Base-by-base conservation (phyloP, 1,140 invertebrate genomes). In the Atopsyche davidsoni region DNA sequence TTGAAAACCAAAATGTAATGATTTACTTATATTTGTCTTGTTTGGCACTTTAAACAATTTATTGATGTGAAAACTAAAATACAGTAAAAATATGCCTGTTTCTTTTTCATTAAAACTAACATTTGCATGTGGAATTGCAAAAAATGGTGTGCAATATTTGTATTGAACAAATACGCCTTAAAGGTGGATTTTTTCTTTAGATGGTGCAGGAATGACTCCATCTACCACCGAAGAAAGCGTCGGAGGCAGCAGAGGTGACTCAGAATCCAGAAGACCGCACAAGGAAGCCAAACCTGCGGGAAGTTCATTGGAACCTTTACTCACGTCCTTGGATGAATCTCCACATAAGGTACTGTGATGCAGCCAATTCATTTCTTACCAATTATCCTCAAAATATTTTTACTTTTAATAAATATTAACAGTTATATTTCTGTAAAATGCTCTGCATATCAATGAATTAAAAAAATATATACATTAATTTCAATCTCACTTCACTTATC, bases 141-240 rank as follows among this genome's bases (percentile, higher is more conserved):
- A n/a, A n/a, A n/a, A n/a, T n/a, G n/a, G n/a, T n/a, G n/a, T n/a
- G n/a, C n/a, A n/a, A n/a, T n/a, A n/a, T n/a, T n/a, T n/a, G n/a
- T n/a, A n/a, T n/a, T n/a, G n/a, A n/a, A n/a, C n/a, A n/a, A n/a
- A n/a, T n/a, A n/a, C n/a, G n/a, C n/a, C n/a, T n/a, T n/a, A n/a
- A n/a, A n/a, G n/a, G n/a, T n/a, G n/a, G n/a, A n/a, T n/a, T n/a
- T n/a, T 32, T 45, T 32, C 48, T 18, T 19, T 51, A 61, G 53
- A 57, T 18, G 50, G 59, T 46, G 46, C 46, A 35, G 46, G 56
- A 34, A 53, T 77, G 57, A 78, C 72, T 10, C 69, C 75, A 23
- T 75, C 75, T 11, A 77, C 75, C 6, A 77, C 75, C 21, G 75
- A 77, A 53, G 75, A 76, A 61, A 76, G 69, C 60, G 67, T 76